Evolutionary conservation across 2,888 invertebrate species (phyloP), one percentile per base, ranked within the genome.

Genomic region (Gymnoscelis rufifasciata): DNA sequence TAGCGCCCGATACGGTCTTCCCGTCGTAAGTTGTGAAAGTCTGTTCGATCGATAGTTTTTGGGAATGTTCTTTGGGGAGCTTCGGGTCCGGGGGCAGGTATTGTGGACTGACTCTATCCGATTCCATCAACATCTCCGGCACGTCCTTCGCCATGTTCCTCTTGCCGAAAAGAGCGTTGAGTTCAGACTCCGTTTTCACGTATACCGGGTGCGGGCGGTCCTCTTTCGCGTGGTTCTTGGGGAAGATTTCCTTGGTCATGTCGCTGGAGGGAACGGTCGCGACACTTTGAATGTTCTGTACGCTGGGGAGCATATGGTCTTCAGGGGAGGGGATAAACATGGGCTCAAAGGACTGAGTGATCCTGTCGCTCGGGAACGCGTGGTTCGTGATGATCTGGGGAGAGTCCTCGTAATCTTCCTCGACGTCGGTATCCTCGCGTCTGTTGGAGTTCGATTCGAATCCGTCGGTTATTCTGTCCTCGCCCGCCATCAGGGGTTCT

Each of bases 241-340:
- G 78, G 52, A 84, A 81, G 11, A 86, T 62, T 72, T 89, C 83
- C 52, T 81, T 83, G 1, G 88, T 87, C 54, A 66, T 75, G 24
- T 81, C 83, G 33, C 75, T 68, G 7, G 70, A 73, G 1, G 82
- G 56, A 51, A 83, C 67, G 7, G 68, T 33, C 1, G 33, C 8
- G 7, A 19, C 33, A 6, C 15, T 19, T n/a, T 8, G 19, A 10
- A 10, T 15, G 14, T 11, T 33, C 1, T 15, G n/a, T 5, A 33
- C 10, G 3, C 14, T 72, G 0, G 82, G 56, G 51, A 83, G 46
- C 59, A 88, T 64, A 61, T 91, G 91, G 59, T 93, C 93, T 7
- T 90, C 90, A 0, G 94, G 94, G 0, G 95, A 94, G 0, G 95
- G 94, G 57, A 95, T 92, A 59, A 95, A 95, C 88, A 95, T 93